Percentiles rank a stretch among this genome's conserved stretches.
Conservation (phyloP, 2,888 invertebrate species). For the Eilema caniola region DNA sequence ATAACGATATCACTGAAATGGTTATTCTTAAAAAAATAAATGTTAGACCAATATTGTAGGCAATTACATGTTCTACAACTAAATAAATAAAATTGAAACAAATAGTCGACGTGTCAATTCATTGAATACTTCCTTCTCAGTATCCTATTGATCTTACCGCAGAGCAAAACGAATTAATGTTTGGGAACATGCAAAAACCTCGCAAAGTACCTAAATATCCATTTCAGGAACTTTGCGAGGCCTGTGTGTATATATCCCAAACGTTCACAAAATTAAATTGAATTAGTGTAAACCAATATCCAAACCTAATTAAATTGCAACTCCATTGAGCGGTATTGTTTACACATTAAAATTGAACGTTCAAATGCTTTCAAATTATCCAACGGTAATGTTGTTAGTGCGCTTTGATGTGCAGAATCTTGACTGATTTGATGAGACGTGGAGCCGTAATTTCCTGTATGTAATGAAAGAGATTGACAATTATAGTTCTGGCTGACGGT, state of each 20-base stretch:
- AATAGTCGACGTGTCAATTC: no score
- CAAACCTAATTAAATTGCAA: conserved; percentile 3
- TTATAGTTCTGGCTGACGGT: not conserved
- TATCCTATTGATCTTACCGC: not conserved
- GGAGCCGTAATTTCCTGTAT: conserved; percentile 8
- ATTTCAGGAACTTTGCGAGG: no score
- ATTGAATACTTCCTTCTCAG: not conserved
- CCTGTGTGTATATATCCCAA: no score
- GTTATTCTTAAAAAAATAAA: no score
- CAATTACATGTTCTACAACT: no score
- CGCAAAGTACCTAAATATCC: not conserved
- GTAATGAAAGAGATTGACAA: conserved; percentile 9
- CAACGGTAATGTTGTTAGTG: not conserved
- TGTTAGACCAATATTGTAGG: no score
- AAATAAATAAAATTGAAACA: no score
- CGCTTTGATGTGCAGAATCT: conserved; percentile 7
- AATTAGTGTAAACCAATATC: not conserved
- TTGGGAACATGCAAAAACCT: not conserved
- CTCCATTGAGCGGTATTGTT: not conserved
- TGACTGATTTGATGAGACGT: conserved; percentile 1
- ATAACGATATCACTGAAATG: no score
- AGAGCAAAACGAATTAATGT: not conserved
- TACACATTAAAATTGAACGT: not conserved
- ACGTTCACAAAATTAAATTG: not conserved
- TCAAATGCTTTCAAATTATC: not conserved